Evolutionary conservation across 2,888 invertebrate species (phyloP), one percentile per base, ranked within the genome.

Genomic region (Volucella inflata): DNA sequence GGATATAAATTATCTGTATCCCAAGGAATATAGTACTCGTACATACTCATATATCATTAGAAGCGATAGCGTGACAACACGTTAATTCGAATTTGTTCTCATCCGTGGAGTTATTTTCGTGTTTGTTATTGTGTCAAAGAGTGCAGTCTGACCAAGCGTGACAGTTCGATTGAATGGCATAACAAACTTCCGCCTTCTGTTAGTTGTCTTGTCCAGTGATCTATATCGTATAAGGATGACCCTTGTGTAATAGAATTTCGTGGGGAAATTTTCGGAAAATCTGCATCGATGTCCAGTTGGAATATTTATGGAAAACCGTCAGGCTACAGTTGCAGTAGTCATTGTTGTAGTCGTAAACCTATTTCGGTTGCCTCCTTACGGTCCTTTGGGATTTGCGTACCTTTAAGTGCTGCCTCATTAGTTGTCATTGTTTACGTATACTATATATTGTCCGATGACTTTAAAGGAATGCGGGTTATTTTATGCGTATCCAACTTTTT

Each of bases 161-260:
- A 75, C 74, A 65, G 74, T 84, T 84, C 83, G 83, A 84, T 84
- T 84, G 57, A 70, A 30, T 57, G 55, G 3, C 17, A 76, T 48
- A 30, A 44, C 30, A 46, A 30, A 57, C 51, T 65, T 36, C 44
- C 51, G 51, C 51, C 62, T 76, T 64, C n/a, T 75, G 68, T 46
- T 50, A 2, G 59, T 50, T 30, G 50, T 30, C 10, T 36, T 30
- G 17, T 42, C 74, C 36, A 48, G 64, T 59, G 78, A 74, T 74
- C 83, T 75, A 79, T 16, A 60, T 79, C 55, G 12, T 30, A 30
- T 30, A 0, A 30, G 30, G 75, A 65, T 80, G 80, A 75, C 80
- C 84, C 80, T 60, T 71, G 80, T 70, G 12, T 6, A 42, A 11
- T 48, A 3, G 48, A 44, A 12, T 12, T 14, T 59, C 3, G 30